Evolutionary conservation across 2,888 invertebrate species (phyloP).

Genomic region (Hydraecia micacea): DNA sequence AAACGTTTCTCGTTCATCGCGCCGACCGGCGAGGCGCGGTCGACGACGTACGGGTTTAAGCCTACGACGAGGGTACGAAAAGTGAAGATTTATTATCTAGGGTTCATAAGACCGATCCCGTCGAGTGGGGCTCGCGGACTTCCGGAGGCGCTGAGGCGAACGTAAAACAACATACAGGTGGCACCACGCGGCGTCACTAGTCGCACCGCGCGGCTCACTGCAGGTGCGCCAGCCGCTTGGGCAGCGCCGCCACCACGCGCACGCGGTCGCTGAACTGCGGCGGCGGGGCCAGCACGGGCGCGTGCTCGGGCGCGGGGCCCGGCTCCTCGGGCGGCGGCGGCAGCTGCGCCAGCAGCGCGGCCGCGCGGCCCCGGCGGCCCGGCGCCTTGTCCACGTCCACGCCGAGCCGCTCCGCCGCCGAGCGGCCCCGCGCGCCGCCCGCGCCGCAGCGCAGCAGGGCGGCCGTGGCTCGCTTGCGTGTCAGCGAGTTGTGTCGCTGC

Average conservation of each 20-base stretch:
- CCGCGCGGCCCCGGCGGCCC: conserved; percentile 91
- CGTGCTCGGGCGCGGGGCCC: conserved; percentile 92
- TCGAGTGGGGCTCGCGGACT: conserved; percentile 14
- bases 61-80: conserved; percentile 68
- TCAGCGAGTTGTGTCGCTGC: conserved; percentile 91
- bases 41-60: conserved; percentile 62
- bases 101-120: conserved; percentile 68
- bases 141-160: neutral
- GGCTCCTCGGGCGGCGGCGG: conserved; percentile 94
- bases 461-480: conserved; percentile 91
- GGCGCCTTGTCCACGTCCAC: conserved; percentile 83
- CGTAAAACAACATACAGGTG: neutral
- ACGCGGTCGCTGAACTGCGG: conserved; percentile 97
- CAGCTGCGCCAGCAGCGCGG: conserved; percentile 94
- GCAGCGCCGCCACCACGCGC: conserved; percentile 95
- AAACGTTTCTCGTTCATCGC: conserved; percentile 69
- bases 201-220: too few relatives aligned
- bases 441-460: conserved; percentile 88
- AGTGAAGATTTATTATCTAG: conserved; percentile 70
- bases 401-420: conserved; percentile 86
- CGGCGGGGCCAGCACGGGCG: conserved; percentile 94
- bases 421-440: conserved; percentile 73
- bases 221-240: conserved; percentile 91
- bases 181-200: too few relatives aligned
- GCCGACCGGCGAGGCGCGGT: conserved; percentile 31